These are phyloP conservation scores for Drosophila leonis DNA, from an alignment of 2,888 invertebrate species.

Conservation along the genomic window DNA sequence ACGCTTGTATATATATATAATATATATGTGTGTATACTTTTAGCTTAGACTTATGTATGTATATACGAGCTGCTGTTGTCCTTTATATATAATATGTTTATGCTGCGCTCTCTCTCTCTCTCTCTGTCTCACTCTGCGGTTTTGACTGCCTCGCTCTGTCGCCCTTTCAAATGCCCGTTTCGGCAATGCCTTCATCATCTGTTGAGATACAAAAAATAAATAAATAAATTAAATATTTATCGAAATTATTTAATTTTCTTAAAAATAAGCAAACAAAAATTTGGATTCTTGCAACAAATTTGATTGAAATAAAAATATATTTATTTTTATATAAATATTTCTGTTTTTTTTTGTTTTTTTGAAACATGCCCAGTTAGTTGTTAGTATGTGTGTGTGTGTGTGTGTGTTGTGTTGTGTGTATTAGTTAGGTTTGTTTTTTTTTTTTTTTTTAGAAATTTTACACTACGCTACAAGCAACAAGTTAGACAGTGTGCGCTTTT, in stretches of 20 bases:
- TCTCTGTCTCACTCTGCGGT: constrained; percentile 1
- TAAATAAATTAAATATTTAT: constrained; percentile 34
- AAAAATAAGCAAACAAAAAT: not conserved
- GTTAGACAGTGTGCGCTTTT: constrained; percentile 20
- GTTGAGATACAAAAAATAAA: constrained; percentile 84
- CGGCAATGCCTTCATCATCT: constrained; percentile 98
- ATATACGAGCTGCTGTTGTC: constrained; percentile 20
- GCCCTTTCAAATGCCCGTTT: constrained; percentile 90
- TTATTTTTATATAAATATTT: not conserved
- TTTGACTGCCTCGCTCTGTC: constrained; percentile 3
- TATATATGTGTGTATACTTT: constrained; percentile 37
- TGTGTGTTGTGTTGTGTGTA: constrained; percentile 5
- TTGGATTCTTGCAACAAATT: not conserved
- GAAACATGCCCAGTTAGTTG: constrained; percentile 37
- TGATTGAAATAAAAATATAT: not conserved
- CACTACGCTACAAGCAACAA: constrained; percentile 34
- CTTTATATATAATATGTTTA: constrained; percentile 12
- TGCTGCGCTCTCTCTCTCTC: constrained; percentile 9
- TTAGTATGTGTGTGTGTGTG: constrained; percentile 17
- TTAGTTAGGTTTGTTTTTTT: constrained; percentile 16
- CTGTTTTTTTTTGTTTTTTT: not conserved
- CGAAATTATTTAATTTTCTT: not conserved
- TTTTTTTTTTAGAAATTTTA: not conserved
- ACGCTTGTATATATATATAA: constrained; percentile 6
- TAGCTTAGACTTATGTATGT: constrained; percentile 29